Evolutionary conservation across 1,140 invertebrate genomes (phyloP), one percentile per base, ranked within the genome.

Genomic region (Ips nitidus): DNA sequence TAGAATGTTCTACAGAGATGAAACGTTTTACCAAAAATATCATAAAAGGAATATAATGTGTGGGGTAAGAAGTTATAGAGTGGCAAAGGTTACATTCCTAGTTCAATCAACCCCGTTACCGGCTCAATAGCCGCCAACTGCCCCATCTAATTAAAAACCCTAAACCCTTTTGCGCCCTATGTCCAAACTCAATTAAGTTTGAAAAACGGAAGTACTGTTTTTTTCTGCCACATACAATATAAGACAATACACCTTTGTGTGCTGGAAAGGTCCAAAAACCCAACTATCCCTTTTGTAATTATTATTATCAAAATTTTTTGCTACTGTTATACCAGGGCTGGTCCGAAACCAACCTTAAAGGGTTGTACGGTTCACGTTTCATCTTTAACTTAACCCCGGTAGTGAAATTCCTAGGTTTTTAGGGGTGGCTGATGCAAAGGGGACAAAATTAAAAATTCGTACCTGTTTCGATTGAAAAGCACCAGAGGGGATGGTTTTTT

Each of bases 121-220:
- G 22, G 0, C 22, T 52, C 50, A 22, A 45, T 63, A 50, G 39
- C 65, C 63, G 36, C 2, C 65, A 59, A 67, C 65, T 67, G 65
- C 58, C 66, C 66, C 66, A 38, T 53, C 58, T 59, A 68, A 68
- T 68, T 68, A 68, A 68, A 68, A 68, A 36, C 58, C 3, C 7
- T 36, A 36, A 66, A 50, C 40, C 60, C 63, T 45, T 63, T 56
- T 22, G 7, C 52, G 41, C 56, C 56, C 59, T 41, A 67, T 68
- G 66, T 68, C 66, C 66, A 61, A 68, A 68, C 66, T 68, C 56
- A 68, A 68, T 68, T 68, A 68, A 68, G 57, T 68, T 68, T 68
- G 56, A 40, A 61, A 68, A 68, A 68, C 66, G 66, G 66, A 68
- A 68, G 66, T 59, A 42, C 7, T 22, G 47, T 68, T 68, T 68